Evolutionary conservation across 2,888 invertebrate genomes (phyloP).

Genomic region (Pterostichus niger): DNA sequence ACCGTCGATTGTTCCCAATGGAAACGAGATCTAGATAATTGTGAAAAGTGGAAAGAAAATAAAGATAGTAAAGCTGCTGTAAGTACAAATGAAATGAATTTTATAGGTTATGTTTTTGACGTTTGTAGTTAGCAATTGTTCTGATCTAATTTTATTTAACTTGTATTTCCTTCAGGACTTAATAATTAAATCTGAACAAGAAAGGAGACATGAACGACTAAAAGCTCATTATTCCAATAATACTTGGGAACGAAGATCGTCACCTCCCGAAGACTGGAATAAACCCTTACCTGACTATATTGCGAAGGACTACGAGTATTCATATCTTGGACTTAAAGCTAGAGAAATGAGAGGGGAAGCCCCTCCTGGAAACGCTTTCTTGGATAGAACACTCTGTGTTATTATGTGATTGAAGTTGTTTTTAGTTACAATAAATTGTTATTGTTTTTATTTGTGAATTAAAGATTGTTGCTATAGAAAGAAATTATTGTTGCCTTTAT

Average conservation of each 20-base stretch:
- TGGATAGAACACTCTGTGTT: constrained; percentile 69
- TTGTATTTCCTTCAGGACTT: constrained; percentile 78
- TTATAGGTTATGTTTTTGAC: constrained; percentile 52
- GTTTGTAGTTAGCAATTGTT: constrained; percentile 24
- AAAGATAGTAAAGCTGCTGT: constrained; percentile 85
- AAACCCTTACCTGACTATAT: constrained; percentile 89
- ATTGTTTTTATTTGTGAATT: not conserved
- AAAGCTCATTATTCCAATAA: constrained; percentile 85
- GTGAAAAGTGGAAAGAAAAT: constrained; percentile 83
- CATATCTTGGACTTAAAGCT: constrained; percentile 83
- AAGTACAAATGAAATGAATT: constrained; percentile 72
- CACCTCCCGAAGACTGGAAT: constrained; percentile 91
- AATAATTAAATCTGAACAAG: constrained; percentile 86
- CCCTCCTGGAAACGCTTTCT: constrained; percentile 69
- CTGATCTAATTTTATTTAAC: not conserved
- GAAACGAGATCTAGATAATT: constrained; percentile 88
- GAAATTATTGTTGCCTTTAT: not conserved
- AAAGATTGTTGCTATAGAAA: not conserved
- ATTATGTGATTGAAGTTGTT: constrained; percentile 70
- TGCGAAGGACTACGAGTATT: constrained; percentile 82
- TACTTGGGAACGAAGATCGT: constrained; percentile 87
- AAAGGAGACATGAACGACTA: constrained; percentile 82
- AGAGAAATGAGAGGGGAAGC: constrained; percentile 80
- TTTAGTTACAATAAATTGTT: constrained; percentile 17
- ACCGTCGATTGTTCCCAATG: constrained; percentile 87